These are phyloP conservation scores for Apeira syringaria DNA, from an alignment of 2,888 invertebrate genomes.

Conservation along the genomic window DNA sequence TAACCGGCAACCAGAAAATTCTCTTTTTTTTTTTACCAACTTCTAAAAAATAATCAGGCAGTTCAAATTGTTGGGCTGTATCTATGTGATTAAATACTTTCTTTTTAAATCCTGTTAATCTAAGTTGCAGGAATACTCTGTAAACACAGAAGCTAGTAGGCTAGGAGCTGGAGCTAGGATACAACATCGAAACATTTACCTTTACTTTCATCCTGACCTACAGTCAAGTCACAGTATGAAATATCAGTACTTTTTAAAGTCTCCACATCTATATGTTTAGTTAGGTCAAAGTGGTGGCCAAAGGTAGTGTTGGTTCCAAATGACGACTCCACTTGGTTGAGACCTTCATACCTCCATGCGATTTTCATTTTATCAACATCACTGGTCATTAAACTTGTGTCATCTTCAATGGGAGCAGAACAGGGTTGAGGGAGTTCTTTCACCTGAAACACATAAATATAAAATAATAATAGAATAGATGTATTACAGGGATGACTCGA, in stretches of 20 bases:
- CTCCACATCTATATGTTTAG: conserved; percentile 86
- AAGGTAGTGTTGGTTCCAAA: conserved; percentile 79
- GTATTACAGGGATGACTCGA: too few species aligned
- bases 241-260: conserved; percentile 83
- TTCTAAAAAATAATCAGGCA: too few species aligned
- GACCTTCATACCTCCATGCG: conserved; percentile 94
- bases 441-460: conserved; percentile 67
- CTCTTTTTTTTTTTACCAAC: too few species aligned
- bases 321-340: conserved; percentile 84
- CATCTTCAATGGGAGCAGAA: conserved; percentile 65
- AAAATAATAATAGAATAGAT: too few species aligned
- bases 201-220: conserved; percentile 33
- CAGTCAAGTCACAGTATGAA: conserved; percentile 76
- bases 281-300: conserved; percentile 93
- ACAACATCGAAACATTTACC: too few species aligned
- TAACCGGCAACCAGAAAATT: too few species aligned
- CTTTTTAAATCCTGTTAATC: too few species aligned
- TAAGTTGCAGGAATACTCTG: too few species aligned
- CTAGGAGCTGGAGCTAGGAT: too few species aligned
- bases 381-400: conserved; percentile 42
- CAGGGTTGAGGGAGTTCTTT: conserved; percentile 80
- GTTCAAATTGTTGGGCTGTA: too few species aligned
- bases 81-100: too few species aligned
- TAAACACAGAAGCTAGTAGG: too few species aligned
- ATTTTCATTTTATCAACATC: conserved; percentile 89